A percentile compares a stretch with the other conserved stretches of the same genome.
These are phyloP conservation scores for Pantherophis alleghaniensis DNA, from an alignment of 2,797 vertebrate genomes.

Conservation along the genomic window DNA sequence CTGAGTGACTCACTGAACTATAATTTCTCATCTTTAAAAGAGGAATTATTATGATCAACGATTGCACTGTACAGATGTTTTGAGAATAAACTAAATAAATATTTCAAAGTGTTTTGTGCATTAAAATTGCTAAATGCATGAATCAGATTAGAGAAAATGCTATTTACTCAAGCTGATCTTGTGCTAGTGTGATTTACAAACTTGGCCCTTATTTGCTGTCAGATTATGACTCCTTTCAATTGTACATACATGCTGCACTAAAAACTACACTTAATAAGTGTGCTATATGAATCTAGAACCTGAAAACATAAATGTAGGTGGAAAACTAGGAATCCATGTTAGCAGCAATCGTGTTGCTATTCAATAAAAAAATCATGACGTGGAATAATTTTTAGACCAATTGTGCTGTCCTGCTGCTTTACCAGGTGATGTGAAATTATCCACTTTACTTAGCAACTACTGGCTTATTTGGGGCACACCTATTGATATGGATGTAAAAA, in stretches of 20 bases:
- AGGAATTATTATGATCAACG: neutral
- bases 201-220: neutral
- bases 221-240: neutral
- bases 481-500: neutral
- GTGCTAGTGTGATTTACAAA: neutral
- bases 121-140: slow-evolving; percentile 17
- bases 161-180: slow-evolving; percentile 7
- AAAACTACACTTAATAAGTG: neutral
- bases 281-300: neutral
- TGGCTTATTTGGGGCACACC: neutral
- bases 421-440: neutral
- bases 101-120: slow-evolving; percentile 17
- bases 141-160: slow-evolving; percentile 9
- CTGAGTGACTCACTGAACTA: slow-evolving; percentile 5
- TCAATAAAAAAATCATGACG: neutral
- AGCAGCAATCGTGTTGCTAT: neutral
- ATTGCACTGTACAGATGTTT: neutral
- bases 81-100: slow-evolving; percentile 25
- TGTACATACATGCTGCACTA: neutral
- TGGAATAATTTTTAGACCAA: neutral
- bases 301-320: neutral
- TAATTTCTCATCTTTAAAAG: slow-evolving; percentile 7
- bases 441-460: neutral
- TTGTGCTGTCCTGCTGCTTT: neutral
- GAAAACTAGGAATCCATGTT: neutral